Conservation (phyloP, 2,113 vertebrate genomes). For the Salvelinus fontinalis region DNA sequence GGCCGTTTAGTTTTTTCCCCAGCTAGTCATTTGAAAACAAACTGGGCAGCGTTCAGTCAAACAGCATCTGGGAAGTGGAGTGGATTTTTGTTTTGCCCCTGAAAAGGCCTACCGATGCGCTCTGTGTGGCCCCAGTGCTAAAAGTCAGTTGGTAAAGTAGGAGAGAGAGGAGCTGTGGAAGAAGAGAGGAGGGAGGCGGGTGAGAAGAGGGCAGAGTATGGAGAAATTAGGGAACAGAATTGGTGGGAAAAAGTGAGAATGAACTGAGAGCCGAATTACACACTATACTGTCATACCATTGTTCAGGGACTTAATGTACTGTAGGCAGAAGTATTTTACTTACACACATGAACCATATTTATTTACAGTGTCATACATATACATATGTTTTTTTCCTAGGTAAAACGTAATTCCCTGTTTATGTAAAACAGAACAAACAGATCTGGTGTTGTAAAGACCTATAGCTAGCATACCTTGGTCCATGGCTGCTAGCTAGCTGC, state of each 20-base stretch:
- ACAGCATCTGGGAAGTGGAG: conserved; percentile 54
- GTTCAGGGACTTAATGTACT: too few relatives aligned
- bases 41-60: conserved; percentile 47
- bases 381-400: too few relatives aligned
- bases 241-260: too few relatives aligned
- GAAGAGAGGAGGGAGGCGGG: not conserved
- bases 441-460: too few relatives aligned
- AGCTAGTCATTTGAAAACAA: conserved; percentile 65
- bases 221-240: not conserved
- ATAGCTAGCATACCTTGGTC: too few relatives aligned
- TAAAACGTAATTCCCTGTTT: too few relatives aligned
- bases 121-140: conserved; percentile 64
- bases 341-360: not conserved
- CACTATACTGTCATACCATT: too few relatives aligned
- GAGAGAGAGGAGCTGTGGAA: not conserved
- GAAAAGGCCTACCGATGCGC: conserved; percentile 33
- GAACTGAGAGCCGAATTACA: too few relatives aligned
- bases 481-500: too few relatives aligned
- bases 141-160: conserved; percentile 42
- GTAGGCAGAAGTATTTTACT: too few relatives aligned
- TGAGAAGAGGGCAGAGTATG: not conserved
- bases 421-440: too few relatives aligned
- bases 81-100: conserved; percentile 49
- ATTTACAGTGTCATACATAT: too few relatives aligned
- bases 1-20: conserved; percentile 54